A percentile compares a stretch with the other conserved stretches of the same genome.
Evolutionary conservation across 1,140 invertebrate species (phyloP).

Genomic region (Pseudomyrmex dendroicus): DNA sequence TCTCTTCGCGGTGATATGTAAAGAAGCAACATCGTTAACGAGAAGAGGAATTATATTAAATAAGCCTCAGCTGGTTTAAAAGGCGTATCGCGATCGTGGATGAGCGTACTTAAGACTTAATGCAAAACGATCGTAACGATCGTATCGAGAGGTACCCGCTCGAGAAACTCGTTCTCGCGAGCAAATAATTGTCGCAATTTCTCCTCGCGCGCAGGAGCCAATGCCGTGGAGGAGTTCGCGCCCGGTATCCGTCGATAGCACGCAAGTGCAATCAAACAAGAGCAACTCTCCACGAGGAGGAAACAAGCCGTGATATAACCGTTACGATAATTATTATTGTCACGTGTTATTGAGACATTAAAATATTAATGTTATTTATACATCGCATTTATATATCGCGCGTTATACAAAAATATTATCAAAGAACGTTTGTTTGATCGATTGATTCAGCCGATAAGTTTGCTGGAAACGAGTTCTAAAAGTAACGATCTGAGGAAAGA

Average conservation of each 20-base stretch:
- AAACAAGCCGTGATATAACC: not conserved
- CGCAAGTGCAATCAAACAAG: not conserved
- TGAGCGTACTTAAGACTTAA: constrained; percentile 52
- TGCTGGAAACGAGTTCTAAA: too few species aligned
- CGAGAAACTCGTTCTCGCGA: constrained; percentile 43
- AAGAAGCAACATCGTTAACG: constrained; percentile 40
- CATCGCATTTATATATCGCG: too few species aligned
- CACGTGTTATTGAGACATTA: not conserved
- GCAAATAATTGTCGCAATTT: constrained; percentile 54
- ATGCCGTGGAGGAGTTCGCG: not conserved
- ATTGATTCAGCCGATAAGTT: too few species aligned
- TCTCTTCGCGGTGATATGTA: constrained; percentile 29
- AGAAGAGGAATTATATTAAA: constrained; percentile 47
- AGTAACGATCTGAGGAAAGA: too few species aligned
- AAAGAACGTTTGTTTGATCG: too few species aligned
- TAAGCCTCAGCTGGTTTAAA: constrained; percentile 34
- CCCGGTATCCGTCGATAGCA: not conserved
- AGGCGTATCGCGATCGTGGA: constrained; percentile 53
- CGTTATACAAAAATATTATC: too few species aligned
- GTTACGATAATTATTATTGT: constrained; percentile 23
- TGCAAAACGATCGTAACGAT: constrained; percentile 46
- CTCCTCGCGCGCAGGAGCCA: constrained; percentile 2
- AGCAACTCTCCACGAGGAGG: not conserved
- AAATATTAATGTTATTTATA: too few species aligned
- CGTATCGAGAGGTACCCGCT: not conserved